Conservation (phyloP, 2,888 invertebrate genomes). For the Cetonia aurata region DNA sequence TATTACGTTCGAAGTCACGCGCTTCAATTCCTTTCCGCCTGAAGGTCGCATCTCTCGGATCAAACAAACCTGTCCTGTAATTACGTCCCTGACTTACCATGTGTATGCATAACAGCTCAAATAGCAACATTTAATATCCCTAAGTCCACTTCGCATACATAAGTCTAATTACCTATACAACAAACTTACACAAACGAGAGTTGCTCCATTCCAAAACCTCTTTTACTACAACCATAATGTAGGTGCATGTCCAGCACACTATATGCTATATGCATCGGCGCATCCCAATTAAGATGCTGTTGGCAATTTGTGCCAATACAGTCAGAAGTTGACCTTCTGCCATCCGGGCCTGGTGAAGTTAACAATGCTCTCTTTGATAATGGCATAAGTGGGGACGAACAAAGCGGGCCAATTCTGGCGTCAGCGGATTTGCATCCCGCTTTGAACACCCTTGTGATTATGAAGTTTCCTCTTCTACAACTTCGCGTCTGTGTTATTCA, state of each 20-base stretch:
- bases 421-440: constrained; percentile 33
- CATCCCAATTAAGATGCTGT: constrained; percentile 36
- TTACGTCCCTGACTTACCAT: not conserved
- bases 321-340: constrained; percentile 15
- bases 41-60: not conserved
- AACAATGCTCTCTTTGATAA: constrained; percentile 42
- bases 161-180: constrained; percentile 14
- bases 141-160: not conserved
- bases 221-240: not conserved
- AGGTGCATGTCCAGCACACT: constrained; percentile 1
- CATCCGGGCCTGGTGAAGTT: constrained; percentile 22
- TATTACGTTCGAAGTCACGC: too few relatives aligned
- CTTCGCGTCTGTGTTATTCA: constrained; percentile 8
- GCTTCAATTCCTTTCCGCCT: not conserved
- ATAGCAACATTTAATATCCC: not conserved
- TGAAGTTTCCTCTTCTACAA: constrained; percentile 10
- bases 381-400: constrained; percentile 41
- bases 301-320: constrained; percentile 34
- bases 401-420: constrained; percentile 26
- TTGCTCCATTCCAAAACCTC: constrained; percentile 2
- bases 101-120: not conserved
- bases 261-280: not conserved
- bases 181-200: constrained; percentile 8
- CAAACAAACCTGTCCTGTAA: not conserved
- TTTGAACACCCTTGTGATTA: constrained; percentile 28